Evolutionary conservation across 2,888 invertebrate genomes (phyloP), one percentile per base, ranked within the genome.

Genomic region (Linyphia triangularis): DNA sequence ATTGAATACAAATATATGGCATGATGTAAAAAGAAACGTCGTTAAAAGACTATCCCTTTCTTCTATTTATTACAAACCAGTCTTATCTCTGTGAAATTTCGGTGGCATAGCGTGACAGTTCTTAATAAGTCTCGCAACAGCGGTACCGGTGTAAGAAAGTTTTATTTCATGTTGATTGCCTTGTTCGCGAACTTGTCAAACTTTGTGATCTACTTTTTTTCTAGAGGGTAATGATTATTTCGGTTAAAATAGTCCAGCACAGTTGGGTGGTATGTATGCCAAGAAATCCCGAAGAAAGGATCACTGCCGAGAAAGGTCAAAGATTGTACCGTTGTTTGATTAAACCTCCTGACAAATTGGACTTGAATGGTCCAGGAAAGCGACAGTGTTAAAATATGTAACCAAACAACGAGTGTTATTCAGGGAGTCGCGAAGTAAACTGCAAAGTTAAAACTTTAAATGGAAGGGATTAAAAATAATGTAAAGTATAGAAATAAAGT

Each of bases 161-260:
- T 73, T 83, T 83, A 83, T 85, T 85, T 85, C 69, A 85, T 85
- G 59, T 77, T 85, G 85, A 85, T 85, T 85, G 77, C 85, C 19
- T 77, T 84, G 84, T 84, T 77, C 73, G 65, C 28, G 26, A 24
- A 51, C 75, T 75, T 85, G 85, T 85, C 77, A 69, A 85, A 59
- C 37, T 67, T 77, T 51, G 69, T 43, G 69, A 30, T 63, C 24
- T 67, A 73, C 37, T 33, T 75, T 24, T 9, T 57, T 33, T 30
- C 13, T 61, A 51, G 28, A 40, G 28, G 40, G 73, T 61, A 72
- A 82, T 82, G 70, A 82, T 28, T 72, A 67, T 67, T 61, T 61
- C 61, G 24, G 24, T 61, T 61, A 61, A 22, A 61, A 24, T 26
- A 7, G 24, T 61, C 13, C 16, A n/a, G 51, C n/a, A 16, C 16